These are phyloP conservation scores for Teleiodes luculella DNA, from an alignment of 2,888 invertebrate species.

Conservation along the genomic window DNA sequence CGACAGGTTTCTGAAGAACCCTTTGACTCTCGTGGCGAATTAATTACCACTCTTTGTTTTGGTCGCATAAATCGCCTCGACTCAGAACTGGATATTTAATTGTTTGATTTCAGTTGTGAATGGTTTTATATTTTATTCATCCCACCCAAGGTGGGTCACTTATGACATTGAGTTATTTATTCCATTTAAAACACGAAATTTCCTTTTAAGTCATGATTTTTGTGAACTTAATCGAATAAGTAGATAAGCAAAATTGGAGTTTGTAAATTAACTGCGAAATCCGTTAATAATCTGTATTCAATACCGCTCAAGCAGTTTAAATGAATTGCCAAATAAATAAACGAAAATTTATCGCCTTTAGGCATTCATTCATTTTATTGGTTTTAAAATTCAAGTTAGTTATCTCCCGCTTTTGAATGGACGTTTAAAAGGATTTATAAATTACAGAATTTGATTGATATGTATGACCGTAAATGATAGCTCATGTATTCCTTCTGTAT, in stretches of 20 bases:
- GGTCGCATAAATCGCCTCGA: conserved; percentile 21
- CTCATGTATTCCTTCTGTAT: conserved; percentile 28
- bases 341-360: background rate
- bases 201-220: conserved; percentile 1
- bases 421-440: conserved; percentile 29
- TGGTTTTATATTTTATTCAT: conserved; percentile 10
- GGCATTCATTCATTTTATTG: background rate
- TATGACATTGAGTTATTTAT: conserved; percentile 10
- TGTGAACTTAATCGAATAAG: background rate
- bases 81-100: conserved; percentile 6
- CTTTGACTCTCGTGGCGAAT: conserved; percentile 11
- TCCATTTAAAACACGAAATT: conserved; percentile 3
- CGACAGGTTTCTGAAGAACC: conserved; percentile 7
- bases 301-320: background rate
- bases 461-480: conserved; percentile 33
- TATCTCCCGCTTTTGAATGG: conserved; percentile 11
- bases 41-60: conserved; percentile 37
- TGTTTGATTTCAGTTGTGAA: conserved; percentile 8
- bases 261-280: background rate
- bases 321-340: conserved; percentile 3
- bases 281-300: background rate
- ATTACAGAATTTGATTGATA: conserved; percentile 24
- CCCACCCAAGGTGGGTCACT: conserved; percentile 11
- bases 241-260: conserved; percentile 1
- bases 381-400: background rate